Base-by-base conservation (phyloP, 1,140 invertebrate species). In the Oryctes rhinoceros region DNA sequence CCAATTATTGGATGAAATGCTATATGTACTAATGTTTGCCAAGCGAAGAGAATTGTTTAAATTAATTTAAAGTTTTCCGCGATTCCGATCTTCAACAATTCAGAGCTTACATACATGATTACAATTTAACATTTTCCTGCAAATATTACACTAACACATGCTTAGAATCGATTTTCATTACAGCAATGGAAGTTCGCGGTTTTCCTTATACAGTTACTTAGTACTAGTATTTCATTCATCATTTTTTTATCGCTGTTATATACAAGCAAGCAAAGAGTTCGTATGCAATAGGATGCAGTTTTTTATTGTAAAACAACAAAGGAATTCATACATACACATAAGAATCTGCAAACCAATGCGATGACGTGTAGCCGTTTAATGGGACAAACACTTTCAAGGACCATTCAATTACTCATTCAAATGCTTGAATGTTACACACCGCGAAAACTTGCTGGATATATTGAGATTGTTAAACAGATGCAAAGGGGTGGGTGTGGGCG, bases 311-410 rank as follows among this genome's bases (percentile, higher is more conserved):
- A 20, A 11, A 24, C 65, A 67, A 67, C 18, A 67, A 67, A 67
- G 65, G 65, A 67, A 67, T 67, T 20, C 18, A 35, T 67, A 53
- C 13, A 53, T 53, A 53, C 13, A 53, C 13, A 67, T 67, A 67
- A 67, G 65, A 67, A 67, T n/a, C 24, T 67, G 65, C 65, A 67
- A 13, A 67, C 65, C 18, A 67, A 24, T 67, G 18, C 18, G 20
- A 35, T 67, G 65, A 67, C 65, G 65, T 67, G 20, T 67, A 67
- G 65, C 13, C 7, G 30, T 35, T 67, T 67, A 67, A 67, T 67
- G 18, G 65, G 18, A 67, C 65, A 67, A 67, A 67, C 65, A 67
- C 65, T 67, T 67, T 67, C 65, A 67, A 67, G 65, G 65, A 67
- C 18, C 18, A 67, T 67, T 18, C 65, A 67, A 67, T 67, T 67